phyloP scores from a whole-genome alignment of 2,888 invertebrate genomes.

The Polydrusus cervinus region DNA sequence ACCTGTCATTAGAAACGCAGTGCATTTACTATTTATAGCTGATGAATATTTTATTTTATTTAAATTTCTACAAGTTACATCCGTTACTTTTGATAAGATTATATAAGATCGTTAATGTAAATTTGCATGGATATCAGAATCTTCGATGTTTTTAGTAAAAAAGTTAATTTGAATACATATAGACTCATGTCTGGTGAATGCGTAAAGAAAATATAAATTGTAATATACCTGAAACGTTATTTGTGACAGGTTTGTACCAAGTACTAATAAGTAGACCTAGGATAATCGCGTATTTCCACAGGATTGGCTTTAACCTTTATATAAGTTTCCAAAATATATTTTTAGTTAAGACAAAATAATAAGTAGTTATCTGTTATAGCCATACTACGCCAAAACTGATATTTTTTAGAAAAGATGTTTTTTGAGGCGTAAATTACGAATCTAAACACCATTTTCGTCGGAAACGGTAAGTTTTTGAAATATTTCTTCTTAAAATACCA shows the following conservation, averaged over 20 bases:
- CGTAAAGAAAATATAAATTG: neutral
- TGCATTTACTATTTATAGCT: neutral
- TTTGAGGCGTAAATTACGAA: no score
- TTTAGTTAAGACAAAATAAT: no score
- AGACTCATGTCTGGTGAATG: neutral
- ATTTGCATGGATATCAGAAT: conserved; percentile 1
- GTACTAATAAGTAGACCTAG: neutral
- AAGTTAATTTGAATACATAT: neutral
- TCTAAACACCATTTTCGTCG: no score
- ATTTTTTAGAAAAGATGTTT: no score
- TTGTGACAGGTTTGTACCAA: neutral
- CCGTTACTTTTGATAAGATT: conserved; percentile 15
- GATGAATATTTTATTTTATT: neutral
- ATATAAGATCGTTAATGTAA: neutral
- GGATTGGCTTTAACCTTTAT: no score
- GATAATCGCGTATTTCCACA: no score
- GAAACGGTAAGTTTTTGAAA: no score
- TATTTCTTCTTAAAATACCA: no score
- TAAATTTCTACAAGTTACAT: conserved; percentile 5
- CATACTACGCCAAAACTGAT: no score
- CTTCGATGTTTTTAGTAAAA: neutral
- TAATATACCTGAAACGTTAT: neutral
- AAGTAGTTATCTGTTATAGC: no score
- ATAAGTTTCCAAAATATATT: no score
- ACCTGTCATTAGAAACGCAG: neutral